Percentiles rank a stretch among this genome's conserved stretches.
These are phyloP conservation scores for Oncorhynchus mykiss DNA, from an alignment of 2,113 vertebrate genomes.

Conservation along the genomic window DNA sequence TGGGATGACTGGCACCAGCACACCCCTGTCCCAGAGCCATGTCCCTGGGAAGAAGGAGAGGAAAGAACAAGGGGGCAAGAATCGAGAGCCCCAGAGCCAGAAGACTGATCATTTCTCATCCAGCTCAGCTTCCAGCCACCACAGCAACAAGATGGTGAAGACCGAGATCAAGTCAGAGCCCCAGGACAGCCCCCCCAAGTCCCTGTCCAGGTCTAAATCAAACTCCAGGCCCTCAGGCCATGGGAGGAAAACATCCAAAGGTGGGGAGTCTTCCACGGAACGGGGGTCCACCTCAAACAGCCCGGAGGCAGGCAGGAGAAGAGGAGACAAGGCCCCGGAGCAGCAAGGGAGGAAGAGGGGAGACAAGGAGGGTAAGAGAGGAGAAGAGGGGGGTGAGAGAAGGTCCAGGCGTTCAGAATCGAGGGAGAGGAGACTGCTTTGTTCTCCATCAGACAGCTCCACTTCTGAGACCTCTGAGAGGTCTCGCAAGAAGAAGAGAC, in stretches of 20 bases:
- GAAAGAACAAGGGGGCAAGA: constrained; percentile 5
- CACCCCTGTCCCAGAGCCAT: constrained; percentile 16
- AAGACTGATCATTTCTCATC: constrained; percentile 61
- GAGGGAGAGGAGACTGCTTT: constrained; percentile 66
- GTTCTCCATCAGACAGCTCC: constrained; percentile 75
- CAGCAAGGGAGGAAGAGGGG: constrained; percentile 25
- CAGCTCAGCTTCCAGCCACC: constrained; percentile 65
- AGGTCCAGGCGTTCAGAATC: constrained; percentile 65
- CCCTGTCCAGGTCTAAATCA: constrained; percentile 60
- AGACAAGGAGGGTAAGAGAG: constrained; percentile 41
- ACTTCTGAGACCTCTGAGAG: constrained; percentile 66
- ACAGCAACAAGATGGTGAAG: constrained; percentile 63
- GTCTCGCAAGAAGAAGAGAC: constrained; percentile 61
- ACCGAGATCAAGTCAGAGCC: constrained; percentile 62
- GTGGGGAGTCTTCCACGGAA: constrained; percentile 70
- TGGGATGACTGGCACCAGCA: constrained; percentile 53
- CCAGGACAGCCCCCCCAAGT: constrained; percentile 67
- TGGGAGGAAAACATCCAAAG: constrained; percentile 48
- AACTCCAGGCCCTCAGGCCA: constrained; percentile 20
- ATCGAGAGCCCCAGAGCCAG: constrained; percentile 28
- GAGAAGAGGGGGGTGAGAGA: constrained; percentile 53
- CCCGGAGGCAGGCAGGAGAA: constrained; percentile 62
- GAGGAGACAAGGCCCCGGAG: not conserved
- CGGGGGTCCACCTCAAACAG: constrained; percentile 63
- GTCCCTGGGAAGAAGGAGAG: constrained; percentile 32